Base-by-base conservation (phyloP, 2,797 vertebrate species). In the Rhadinocentrus ornatus region DNA sequence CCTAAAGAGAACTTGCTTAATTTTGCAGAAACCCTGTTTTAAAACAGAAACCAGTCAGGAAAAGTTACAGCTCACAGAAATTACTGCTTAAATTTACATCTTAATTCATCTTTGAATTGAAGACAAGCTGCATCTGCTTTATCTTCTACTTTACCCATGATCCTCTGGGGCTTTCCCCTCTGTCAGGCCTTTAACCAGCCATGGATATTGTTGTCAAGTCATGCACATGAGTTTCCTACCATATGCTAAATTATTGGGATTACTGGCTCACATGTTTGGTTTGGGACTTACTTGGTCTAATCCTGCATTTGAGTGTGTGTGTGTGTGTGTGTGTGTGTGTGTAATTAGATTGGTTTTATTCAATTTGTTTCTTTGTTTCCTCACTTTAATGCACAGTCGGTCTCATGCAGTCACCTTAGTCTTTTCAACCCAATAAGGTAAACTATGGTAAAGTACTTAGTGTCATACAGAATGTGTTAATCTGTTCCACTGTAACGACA, bases 231-330 rank as follows among this genome's bases (percentile, higher is more conserved):
- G 54, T 78, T 80, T 71, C 18, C 34, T 39, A 66, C 67, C 75
- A 86, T 77, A 85, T 82, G 82, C 20, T 34, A 69, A 81, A 54
- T 83, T 79, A 79, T 80, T 84, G 57, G 72, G 73, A 82, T 84
- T 84, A 82, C 60, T 58, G 27, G 69, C 64, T 69, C 62, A 71
- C 68, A 77, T 80, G 62, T 82, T 83, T 81, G 54, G 66, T 82
- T 80, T 74, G 57, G 79, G 73, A 87, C n/a, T 86, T 75, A 75
- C 44, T 78, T 62, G 6, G 18, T 77, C 57, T 85, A 78, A 85
- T 85, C 78, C 70, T 66, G 63, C 53, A 37, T 46, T 52, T 27
- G 29, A n/a, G 4, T 8, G 44, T 46, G 44, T 7, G 16, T 44
- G 37, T 39, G 22, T 52, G 26, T 62, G 35, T 67, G 34, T 41